phyloP scores from a whole-genome alignment of 2,113 vertebrate species.

The Cephalopterus ornatus region DNA sequence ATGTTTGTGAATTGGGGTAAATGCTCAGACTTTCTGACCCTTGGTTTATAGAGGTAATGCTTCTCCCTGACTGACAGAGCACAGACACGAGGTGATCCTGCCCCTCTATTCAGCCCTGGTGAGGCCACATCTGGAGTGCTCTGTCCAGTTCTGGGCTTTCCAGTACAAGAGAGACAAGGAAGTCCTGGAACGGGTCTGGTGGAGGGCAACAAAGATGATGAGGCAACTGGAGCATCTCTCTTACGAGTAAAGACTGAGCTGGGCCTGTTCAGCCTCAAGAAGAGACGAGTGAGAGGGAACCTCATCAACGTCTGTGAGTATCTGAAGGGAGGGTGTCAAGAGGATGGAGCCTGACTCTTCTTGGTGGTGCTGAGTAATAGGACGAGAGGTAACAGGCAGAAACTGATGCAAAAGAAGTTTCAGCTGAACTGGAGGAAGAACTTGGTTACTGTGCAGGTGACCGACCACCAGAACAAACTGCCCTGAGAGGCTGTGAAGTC shows the following conservation, averaged over 20 bases:
- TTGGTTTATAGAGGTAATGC: fast-evolving
- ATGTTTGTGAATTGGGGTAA: background rate
- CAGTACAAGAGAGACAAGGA: background rate
- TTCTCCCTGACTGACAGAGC: background rate
- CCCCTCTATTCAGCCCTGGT: background rate
- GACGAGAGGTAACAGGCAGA: background rate
- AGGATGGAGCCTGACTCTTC: background rate
- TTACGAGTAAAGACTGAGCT: background rate
- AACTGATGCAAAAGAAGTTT: background rate
- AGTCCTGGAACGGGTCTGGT: background rate
- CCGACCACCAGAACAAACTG: background rate
- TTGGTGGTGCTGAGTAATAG: background rate
- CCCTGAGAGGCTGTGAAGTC: background rate
- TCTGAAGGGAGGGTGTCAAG: background rate
- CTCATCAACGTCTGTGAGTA: background rate
- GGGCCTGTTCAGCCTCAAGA: background rate
- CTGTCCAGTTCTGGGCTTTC: background rate
- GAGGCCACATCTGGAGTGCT: background rate
- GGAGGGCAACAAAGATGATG: background rate
- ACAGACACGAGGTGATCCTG: fast-evolving
- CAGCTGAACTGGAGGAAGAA: background rate
- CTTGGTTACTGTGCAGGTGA: background rate
- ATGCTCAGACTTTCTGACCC: background rate
- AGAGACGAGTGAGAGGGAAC: background rate
- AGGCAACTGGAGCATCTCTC: background rate